Evolutionary conservation across 1,140 invertebrate species (phyloP), one percentile per base, ranked within the genome.

Genomic region (Dolichoris vasculosae): DNA sequence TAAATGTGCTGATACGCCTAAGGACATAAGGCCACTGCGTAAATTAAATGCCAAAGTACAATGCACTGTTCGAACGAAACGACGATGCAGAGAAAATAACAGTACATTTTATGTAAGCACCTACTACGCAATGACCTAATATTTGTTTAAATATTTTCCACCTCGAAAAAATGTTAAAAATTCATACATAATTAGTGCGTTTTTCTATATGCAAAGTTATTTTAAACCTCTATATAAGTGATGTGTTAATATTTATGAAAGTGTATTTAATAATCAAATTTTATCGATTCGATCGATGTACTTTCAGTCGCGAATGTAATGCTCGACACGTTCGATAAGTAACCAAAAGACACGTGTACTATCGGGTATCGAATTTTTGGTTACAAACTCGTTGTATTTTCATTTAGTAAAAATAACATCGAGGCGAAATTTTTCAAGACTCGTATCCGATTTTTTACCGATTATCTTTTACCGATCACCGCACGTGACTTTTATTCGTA

Each of bases 11-110:
- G 32, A 51, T 59, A 84, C 78, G 38, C 78, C n/a, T 76, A 35
- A 77, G 32, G 43, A 48, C 80, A 89, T 71, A 86, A 82, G 84
- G 63, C 69, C 80, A 82, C 51, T 75, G 51, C 48, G 55, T 46
- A 64, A 55, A 26, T 26, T 46, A 15, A 43, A 13, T 40, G 8
- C 15, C 75, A 55, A 69, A 51, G 15, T 81, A 40, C 17, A 40
- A 63, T 51, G 77, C 38, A 59, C 77, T 59, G 38, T 2, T 59
- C 26, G 1, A 63, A 59, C 63, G 7, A 11, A 77, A 77, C n/a
- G 30, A 51, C 32, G 0, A 78, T 38, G 20, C 63, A 55, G 30
- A 35, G n/a, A 81, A 48, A 51, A 17, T 32, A 67, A 69, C 26
- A 30, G 59, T 51, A 43, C 43, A 35, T 71, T 46, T 48, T 69